Conservation (phyloP, 2,888 invertebrate genomes). For the Meganola albula region DNA sequence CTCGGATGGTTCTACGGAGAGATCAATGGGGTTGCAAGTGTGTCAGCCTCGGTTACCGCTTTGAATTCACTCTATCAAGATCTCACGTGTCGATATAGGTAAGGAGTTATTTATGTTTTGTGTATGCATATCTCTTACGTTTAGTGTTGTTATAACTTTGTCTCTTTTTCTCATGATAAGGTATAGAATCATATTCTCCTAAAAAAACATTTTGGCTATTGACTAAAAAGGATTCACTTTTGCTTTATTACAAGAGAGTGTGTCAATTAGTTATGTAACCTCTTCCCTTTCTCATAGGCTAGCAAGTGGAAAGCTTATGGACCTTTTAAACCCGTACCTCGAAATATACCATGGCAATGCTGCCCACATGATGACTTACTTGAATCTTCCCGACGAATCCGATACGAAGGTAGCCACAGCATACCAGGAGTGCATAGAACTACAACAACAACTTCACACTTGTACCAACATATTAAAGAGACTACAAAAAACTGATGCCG, state of each 20-base stretch:
- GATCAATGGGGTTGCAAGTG: constrained; percentile 85
- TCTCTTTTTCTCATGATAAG: too few species aligned
- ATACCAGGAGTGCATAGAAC: constrained; percentile 87
- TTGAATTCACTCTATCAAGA: constrained; percentile 66
- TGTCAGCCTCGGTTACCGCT: constrained; percentile 64
- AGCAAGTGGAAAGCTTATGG: constrained; percentile 89
- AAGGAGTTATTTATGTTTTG: constrained; percentile 7
- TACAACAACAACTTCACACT: constrained; percentile 93
- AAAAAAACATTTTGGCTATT: too few species aligned
- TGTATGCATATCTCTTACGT: too few species aligned
- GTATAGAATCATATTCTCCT: too few species aligned
- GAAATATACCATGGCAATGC: constrained; percentile 89
- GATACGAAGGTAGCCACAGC: constrained; percentile 73
- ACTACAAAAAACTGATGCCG: constrained; percentile 79
- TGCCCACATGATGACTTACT: constrained; percentile 89
- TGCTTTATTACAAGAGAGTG: too few species aligned
- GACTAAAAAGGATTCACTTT: too few species aligned
- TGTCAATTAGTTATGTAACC: too few species aligned
- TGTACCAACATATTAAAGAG: constrained; percentile 86
- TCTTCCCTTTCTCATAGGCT: too few species aligned
- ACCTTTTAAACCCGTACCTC: constrained; percentile 85
- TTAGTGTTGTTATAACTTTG: too few species aligned
- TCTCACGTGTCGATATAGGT: constrained; percentile 66
- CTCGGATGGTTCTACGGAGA: constrained; percentile 96
- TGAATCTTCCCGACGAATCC: constrained; percentile 80